Base-by-base conservation (phyloP, 2,797 vertebrate species). In the Sarcoramphus papa region DNA sequence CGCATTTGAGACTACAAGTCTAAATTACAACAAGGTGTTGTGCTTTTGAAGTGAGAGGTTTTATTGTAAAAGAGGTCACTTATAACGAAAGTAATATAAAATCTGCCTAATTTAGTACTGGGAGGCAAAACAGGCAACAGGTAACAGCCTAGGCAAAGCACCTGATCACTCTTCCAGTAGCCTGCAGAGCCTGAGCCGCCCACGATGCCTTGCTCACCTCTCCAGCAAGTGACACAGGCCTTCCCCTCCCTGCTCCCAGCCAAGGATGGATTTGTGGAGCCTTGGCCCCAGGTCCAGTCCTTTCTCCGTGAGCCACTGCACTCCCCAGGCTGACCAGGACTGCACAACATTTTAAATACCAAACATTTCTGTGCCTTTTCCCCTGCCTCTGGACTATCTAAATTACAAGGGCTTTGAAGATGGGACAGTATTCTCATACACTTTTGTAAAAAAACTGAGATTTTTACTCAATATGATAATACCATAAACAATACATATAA, bases 151-250 rank as follows among this genome's bases (percentile, higher is more conserved):
- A 53, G 20, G 31, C 16, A 45, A 68, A 63, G 43, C n/a, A 92
- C 12, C 28, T 4, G 7, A 56, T 2, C 64, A 40, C 13, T 72
- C 19, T 64, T 78, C 22, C 54, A 82, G 33, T 1, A 67, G 31
- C n/a, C 53, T 84, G n/a, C n/a, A 88, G 40, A 76, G 40, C 50
- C 21, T 25, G 5, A 7, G 40, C 20, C 0, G 1, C 35, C 14
- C 1, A 0, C 0, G 0, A 14, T 8, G 9, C 40, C n/a, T 59
- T 30, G 14, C 20, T 92, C 35, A 15, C 7, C 23, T 47, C 45
- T 5, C 57, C 92, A 81, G 31, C 45, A 87, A 33, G 24, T 6
- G 19, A 16, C 37, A 18, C 6, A 18, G 37, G 35, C 41, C n/a
- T 12, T 37, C 6, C 15, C 17, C 47, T 40, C 51, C 24, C 48